These are phyloP conservation scores for Drosophila quadrilineata DNA, from an alignment of 1,140 invertebrate species.

Conservation along the genomic window DNA sequence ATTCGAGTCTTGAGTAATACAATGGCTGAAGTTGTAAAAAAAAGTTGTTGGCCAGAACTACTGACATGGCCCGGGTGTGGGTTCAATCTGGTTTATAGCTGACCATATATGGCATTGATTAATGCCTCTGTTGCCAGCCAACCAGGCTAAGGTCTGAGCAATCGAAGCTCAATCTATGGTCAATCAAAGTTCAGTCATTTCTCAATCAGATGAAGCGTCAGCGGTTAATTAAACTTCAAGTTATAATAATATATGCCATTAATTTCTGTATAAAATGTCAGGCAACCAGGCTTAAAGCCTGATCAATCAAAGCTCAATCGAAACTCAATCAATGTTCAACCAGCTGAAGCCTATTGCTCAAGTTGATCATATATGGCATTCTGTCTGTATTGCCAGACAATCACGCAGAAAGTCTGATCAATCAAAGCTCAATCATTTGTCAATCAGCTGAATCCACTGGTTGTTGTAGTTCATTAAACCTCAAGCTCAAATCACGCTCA, in stretches of 20 bases:
- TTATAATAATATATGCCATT: constrained; percentile 16
- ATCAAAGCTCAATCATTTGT: too few species aligned
- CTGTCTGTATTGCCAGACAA: too few species aligned
- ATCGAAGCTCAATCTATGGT: not conserved
- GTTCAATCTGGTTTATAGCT: constrained; percentile 17
- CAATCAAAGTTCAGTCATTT: not conserved
- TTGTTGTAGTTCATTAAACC: constrained; percentile 29
- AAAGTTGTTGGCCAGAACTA: constrained; percentile 28
- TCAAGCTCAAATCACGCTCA: not conserved
- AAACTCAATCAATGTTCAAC: not conserved
- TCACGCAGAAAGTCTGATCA: too few species aligned
- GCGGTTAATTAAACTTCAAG: too few species aligned
- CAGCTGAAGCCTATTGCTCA: too few species aligned
- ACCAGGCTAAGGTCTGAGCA: not conserved
- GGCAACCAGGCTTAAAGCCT: too few species aligned
- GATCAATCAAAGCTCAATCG: not conserved
- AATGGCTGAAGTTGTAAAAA: constrained; percentile 27
- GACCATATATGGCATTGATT: constrained; percentile 15
- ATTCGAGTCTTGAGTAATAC: constrained; percentile 47
- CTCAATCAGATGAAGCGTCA: too few species aligned
- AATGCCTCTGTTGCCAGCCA: not conserved
- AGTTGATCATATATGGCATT: too few species aligned
- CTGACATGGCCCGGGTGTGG: constrained; percentile 37
- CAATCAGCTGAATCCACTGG: too few species aligned
- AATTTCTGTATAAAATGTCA: not conserved